phyloP scores from a whole-genome alignment of 2,797 vertebrate genomes.

The Pseudopleuronectes americanus region DNA sequence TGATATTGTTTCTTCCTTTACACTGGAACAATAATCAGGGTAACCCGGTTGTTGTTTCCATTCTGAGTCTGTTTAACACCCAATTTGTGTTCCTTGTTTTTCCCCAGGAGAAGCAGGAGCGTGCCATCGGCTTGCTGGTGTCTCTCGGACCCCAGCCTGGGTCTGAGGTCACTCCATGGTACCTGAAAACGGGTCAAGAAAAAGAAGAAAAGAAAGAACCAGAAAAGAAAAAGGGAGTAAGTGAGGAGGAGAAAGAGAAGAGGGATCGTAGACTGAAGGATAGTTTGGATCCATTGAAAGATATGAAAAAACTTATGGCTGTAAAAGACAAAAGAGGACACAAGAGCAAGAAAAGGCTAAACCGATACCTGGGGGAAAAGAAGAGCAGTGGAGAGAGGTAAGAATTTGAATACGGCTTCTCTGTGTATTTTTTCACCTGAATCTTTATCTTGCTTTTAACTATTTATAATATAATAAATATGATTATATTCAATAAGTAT shows the following conservation, averaged over 20 bases:
- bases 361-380: slow-evolving; percentile 47
- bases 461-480: background rate
- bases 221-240: slow-evolving; percentile 64
- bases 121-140: slow-evolving; percentile 90
- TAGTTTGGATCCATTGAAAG: slow-evolving; percentile 86
- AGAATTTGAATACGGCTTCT: slow-evolving; percentile 2
- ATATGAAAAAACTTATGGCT: slow-evolving; percentile 85
- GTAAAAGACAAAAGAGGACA: slow-evolving; percentile 75
- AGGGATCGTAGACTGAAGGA: slow-evolving; percentile 87
- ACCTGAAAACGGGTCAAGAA: slow-evolving; percentile 82
- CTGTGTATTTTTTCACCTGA: background rate
- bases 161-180: slow-evolving; percentile 89
- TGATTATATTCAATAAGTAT: background rate
- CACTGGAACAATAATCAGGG: background rate
- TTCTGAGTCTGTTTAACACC: too few relatives aligned
- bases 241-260: slow-evolving; percentile 82
- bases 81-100: background rate
- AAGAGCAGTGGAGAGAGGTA: slow-evolving; percentile 71
- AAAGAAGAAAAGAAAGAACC: slow-evolving; percentile 54
- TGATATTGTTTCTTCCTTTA: background rate
- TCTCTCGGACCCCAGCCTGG: slow-evolving; percentile 89
- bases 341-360: slow-evolving; percentile 77
- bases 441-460: background rate
- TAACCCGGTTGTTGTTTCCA: too few relatives aligned
- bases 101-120: slow-evolving; percentile 88